A percentile compares a stretch with the other conserved stretches of the same genome.
Conservation (phyloP, 2,797 vertebrate species). For the Mormyrus hasselquistii region DNA sequence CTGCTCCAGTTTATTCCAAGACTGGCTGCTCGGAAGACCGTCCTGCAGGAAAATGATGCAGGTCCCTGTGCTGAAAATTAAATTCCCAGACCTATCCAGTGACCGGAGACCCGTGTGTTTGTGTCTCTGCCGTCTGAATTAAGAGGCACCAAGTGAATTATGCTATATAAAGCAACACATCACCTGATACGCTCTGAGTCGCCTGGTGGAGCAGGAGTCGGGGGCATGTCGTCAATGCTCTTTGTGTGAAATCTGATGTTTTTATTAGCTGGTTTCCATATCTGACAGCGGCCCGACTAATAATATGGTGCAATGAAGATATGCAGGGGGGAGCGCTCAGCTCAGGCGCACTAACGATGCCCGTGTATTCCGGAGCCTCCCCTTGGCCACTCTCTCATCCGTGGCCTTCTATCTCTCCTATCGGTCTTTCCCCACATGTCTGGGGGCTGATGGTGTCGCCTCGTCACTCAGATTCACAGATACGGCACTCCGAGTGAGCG, state of each 20-base stretch:
- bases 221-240: background rate
- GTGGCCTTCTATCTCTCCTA: background rate
- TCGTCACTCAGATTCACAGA: background rate
- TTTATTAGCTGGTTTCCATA: background rate
- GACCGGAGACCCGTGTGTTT: background rate
- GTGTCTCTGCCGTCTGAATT: background rate
- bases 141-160: background rate
- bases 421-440: background rate
- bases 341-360: background rate
- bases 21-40: background rate
- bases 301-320: background rate
- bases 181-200: background rate
- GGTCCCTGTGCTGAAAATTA: background rate
- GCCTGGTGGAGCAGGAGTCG: background rate
- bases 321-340: too few species aligned
- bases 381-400: background rate
- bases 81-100: background rate
- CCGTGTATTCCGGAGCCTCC: background rate
- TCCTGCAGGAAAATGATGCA: background rate
- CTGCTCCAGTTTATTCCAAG: background rate
- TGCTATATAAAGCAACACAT: background rate
- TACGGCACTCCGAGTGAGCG: background rate
- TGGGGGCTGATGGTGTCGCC: background rate
- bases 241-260: background rate
- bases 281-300: background rate